Evolutionary conservation across 2,113 vertebrate genomes (phyloP), one percentile per base, ranked within the genome.

Genomic region (Numenius arquata): DNA sequence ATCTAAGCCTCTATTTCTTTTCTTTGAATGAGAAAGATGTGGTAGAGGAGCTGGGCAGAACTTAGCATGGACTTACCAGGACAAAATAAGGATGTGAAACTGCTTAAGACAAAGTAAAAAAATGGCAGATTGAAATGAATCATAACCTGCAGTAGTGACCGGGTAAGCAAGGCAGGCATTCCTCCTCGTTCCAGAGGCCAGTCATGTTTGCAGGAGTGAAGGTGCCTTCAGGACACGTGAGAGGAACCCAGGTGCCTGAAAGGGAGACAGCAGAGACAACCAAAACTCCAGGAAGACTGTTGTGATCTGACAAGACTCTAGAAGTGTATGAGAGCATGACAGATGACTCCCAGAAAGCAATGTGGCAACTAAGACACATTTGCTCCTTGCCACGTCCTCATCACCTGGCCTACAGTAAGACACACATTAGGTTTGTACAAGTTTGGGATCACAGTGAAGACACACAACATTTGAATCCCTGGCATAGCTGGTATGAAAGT

Each of bases 101-200:
- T 40, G 18, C 45, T 73, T 61, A 76, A 55, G 53, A 61, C 3
- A 5, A 27, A 67, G 55, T 21, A 23, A 11, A 32, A 72, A 59
- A n/a, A 27, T 1, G 5, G 5, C 29, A 63, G 25, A 43, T 4
- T 1, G 12, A 67, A 22, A 7, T 8, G 29, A 80, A 66, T 25
- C 75, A 72, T 43, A 22, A 99, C 98, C 98, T 99, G 98, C 99
- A 99, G 96, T 98, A 99, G 92, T 96, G 98, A 52, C 99, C 99
- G 40, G 98, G 95, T 32, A 98, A 98, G 91, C 99, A 99, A 9
- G 98, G 84, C 58, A 98, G 97, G 85, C 99, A 99, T 90, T 99
- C 98, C 48, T 81, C 95, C 85, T 98, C 98, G 41, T 98, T 97
- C 93, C 96, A 98, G 56, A 99, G 98, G 15, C 99, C 99, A 40